Evolutionary conservation across 2,113 vertebrate genomes (phyloP), one percentile per base, ranked within the genome.

Genomic region (Odocoileus virginianus): DNA sequence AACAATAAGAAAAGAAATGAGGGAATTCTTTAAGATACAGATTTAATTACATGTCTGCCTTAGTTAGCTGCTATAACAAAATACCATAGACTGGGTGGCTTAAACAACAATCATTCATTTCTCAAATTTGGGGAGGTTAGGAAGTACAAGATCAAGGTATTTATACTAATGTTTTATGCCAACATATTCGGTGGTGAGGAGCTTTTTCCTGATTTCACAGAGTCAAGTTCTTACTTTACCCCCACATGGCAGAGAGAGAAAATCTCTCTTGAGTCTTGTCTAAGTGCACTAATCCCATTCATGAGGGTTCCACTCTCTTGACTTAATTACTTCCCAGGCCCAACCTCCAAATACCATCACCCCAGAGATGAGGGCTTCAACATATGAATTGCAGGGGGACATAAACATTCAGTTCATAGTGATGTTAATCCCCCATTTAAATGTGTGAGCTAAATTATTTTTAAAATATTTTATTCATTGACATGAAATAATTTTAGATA

Each of bases 21-120:
- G 25, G 74, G 95, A 87, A 84, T 76, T 52, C 10, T 76, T 74
- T 76, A 43, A 96, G 57, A 94, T 45, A 7, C 0, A 58, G 7
- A 92, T 97, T 82, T 96, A 96, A 82, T 94, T 89, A 90, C 2
- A 74, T 33, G 78, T 85, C 64, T 45, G n/a, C 74, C 78, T 93
- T 85, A 79, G 55, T 86, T 40, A 79, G 81, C 47, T 91, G 92
- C 95, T 94, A 3, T 91, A 94, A 91, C 71, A 94, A 94, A 81
- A 90, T n/a, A 79, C 19, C 7, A 47, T 14, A 64, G 64, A 89
- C 23, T 64, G 55, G 47, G 36, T 47, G 30, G 64, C 45, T 89
- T 78, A 85, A 58, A 61, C 45, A 76, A 54, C 14, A 64, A 25
- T 64, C n/a, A 58, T 16, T 61, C 50, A 30, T 58, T 95, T 55